These are phyloP conservation scores for Heliconius nattereri DNA, from an alignment of 1,140 invertebrate genomes.

Conservation along the genomic window DNA sequence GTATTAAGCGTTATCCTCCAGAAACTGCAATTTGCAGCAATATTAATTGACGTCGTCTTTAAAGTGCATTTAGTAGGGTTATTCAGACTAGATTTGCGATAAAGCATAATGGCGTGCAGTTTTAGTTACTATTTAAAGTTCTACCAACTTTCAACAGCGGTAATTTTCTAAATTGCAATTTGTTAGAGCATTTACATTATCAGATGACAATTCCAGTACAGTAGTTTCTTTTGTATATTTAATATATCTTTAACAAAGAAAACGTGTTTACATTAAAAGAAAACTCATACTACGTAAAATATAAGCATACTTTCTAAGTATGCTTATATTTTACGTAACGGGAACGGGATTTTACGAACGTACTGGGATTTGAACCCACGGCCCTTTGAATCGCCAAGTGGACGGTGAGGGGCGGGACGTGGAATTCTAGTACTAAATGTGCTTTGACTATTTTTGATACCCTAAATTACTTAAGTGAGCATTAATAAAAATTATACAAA, in stretches of 20 bases:
- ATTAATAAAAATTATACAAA: too few relatives aligned
- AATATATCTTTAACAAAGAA: neutral
- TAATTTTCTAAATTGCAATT: conserved; percentile 2
- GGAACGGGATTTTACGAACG: too few relatives aligned
- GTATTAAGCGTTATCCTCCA: conserved; percentile 19
- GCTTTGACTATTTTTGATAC: too few relatives aligned
- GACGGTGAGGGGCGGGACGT: too few relatives aligned
- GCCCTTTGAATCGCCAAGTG: too few relatives aligned
- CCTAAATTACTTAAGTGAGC: too few relatives aligned
- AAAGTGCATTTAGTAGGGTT: conserved; percentile 26
- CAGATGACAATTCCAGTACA: neutral
- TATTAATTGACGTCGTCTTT: conserved; percentile 22
- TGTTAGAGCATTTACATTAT: neutral
- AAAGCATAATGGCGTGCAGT: conserved; percentile 1
- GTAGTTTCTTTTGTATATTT: neutral
- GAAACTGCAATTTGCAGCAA: conserved; percentile 18
- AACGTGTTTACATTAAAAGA: too few relatives aligned
- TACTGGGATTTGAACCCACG: too few relatives aligned
- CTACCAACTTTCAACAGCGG: neutral
- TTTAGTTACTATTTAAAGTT: conserved; percentile 2
- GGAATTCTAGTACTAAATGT: too few relatives aligned
- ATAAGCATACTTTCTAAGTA: too few relatives aligned
- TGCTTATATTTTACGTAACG: too few relatives aligned
- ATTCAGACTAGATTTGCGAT: conserved; percentile 5
- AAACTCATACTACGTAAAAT: too few relatives aligned